Percentiles rank a stretch among this genome's conserved stretches.
Evolutionary conservation across 2,888 invertebrate species (phyloP).

Genomic region (Metopia argyrocephala): DNA sequence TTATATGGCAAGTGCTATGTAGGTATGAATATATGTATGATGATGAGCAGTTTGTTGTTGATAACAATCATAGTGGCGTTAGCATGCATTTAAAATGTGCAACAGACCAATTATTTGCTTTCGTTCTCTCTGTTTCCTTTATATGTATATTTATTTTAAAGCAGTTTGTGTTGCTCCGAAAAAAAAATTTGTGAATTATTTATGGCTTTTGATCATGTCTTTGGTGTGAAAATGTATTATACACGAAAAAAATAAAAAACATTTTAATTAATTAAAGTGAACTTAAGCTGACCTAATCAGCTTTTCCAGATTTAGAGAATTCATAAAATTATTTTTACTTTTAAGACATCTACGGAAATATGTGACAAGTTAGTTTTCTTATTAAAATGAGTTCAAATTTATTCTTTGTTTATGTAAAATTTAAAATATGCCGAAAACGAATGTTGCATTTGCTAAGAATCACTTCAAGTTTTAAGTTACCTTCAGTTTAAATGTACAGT

Average conservation of each 20-base stretch:
- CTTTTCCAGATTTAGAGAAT: no score
- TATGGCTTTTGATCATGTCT: slow-evolving; percentile 56
- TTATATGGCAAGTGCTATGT: not conserved
- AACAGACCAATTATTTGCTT: slow-evolving; percentile 45
- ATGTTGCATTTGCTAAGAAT: no score
- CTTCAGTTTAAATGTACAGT: no score
- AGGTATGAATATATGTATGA: not conserved
- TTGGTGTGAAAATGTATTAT: slow-evolving; percentile 28
- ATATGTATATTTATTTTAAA: slow-evolving; percentile 34
- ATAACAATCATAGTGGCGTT: slow-evolving; percentile 18
- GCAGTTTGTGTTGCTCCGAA: slow-evolving; percentile 48
- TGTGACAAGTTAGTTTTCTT: no score
- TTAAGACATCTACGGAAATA: no score
- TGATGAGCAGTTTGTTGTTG: not conserved
- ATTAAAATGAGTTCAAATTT: no score
- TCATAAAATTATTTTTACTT: no score
- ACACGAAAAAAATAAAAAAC: slow-evolving; percentile 18
- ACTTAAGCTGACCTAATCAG: slow-evolving; percentile 14
- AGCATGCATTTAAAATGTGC: slow-evolving; percentile 60
- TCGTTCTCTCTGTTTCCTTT: slow-evolving; percentile 10
- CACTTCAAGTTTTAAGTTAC: no score
- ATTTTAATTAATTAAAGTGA: slow-evolving; percentile 30
- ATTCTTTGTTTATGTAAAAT: no score
- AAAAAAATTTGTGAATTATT: slow-evolving; percentile 48
- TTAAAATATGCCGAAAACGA: no score